Evolutionary conservation across 2,888 invertebrate genomes (phyloP), one percentile per base, ranked within the genome.

Genomic region (Nomada fabriciana): DNA sequence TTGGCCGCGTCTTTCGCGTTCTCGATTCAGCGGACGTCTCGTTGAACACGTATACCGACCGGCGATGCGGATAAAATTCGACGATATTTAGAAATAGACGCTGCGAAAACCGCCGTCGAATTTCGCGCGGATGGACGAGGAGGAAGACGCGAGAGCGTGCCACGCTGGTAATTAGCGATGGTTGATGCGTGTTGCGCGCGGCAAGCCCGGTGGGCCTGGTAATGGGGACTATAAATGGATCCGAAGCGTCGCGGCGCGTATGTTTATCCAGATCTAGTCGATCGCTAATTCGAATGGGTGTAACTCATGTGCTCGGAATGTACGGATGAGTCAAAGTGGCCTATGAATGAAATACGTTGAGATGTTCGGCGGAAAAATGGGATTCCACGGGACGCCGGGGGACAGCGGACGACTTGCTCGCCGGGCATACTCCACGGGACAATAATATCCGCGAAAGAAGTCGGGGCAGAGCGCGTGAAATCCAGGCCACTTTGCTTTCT

Each of bases 41-140:
- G 43, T 18, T 11, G 70, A 61, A 69, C 75, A 42, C 42, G 52
- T 61, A 42, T 60, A 60, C 36, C 57, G 23, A n/a, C 20, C 23
- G 29, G 18, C 23, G 57, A 4, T 7, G 57, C 29, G 7, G 59
- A 74, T 47, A 52, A 68, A 70, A 70, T 60, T 70, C 13, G 15
- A 50, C 4, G 69, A 50, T 70, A 70, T 36, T 59, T 70, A 36
- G 70, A 70, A 59, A 70, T 50, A 70, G 70, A 50, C 43, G 20
- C 29, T 3, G 18, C 57, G n/a, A 57, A 10, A 10, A 18, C 7
- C 4, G 29, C 50, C 43, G 63, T 2, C 52, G 36, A 53, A 67
- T 20, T 47, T 47, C 47, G 47, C 47, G 15, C 11, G 47, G 15
- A 47, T 13, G 15, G 47, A 47, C 15, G 36, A 9, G 7, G 36